Conservation (phyloP, 2,797 vertebrate genomes). For the Pipistrellus pygmaeus region DNA sequence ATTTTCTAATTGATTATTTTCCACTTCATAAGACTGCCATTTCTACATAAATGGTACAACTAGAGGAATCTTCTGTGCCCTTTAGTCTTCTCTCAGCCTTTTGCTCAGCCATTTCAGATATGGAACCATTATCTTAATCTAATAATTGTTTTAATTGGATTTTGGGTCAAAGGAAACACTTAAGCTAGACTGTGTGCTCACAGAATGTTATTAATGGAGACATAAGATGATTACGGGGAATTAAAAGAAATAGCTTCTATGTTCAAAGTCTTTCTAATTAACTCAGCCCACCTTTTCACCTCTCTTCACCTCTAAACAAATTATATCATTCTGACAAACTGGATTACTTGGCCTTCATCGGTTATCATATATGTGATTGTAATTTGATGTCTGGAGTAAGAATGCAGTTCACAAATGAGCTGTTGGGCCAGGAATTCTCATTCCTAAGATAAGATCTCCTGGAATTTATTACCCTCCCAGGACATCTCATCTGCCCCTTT, state of each 20-base stretch:
- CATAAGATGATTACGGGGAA: constrained; percentile 67
- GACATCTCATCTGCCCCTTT: background rate
- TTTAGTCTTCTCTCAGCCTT: background rate
- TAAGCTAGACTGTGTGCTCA: constrained; percentile 52
- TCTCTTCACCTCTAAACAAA: constrained; percentile 4
- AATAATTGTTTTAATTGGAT: constrained; percentile 73
- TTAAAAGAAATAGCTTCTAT: constrained; percentile 65
- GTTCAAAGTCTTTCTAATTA: constrained; percentile 34
- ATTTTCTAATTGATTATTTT: constrained; percentile 48
- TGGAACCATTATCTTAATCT: constrained; percentile 68
- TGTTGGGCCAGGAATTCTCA: constrained; percentile 44
- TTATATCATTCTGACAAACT: constrained; percentile 40
- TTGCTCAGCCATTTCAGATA: constrained; percentile 55
- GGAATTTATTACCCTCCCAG: background rate
- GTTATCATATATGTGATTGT: constrained; percentile 19
- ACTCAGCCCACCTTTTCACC: background rate
- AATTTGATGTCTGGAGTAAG: constrained; percentile 55
- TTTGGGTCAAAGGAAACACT: constrained; percentile 67
- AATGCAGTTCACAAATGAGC: constrained; percentile 31
- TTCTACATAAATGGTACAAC: constrained; percentile 1
- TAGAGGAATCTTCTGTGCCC: constrained; percentile 33
- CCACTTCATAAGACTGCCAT: constrained; percentile 4
- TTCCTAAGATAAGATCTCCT: constrained; percentile 30
- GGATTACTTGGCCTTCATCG: constrained; percentile 29
- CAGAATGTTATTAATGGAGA: constrained; percentile 68